Evolutionary conservation across 2,113 vertebrate genomes (phyloP).

Genomic region (Noctilio leporinus): DNA sequence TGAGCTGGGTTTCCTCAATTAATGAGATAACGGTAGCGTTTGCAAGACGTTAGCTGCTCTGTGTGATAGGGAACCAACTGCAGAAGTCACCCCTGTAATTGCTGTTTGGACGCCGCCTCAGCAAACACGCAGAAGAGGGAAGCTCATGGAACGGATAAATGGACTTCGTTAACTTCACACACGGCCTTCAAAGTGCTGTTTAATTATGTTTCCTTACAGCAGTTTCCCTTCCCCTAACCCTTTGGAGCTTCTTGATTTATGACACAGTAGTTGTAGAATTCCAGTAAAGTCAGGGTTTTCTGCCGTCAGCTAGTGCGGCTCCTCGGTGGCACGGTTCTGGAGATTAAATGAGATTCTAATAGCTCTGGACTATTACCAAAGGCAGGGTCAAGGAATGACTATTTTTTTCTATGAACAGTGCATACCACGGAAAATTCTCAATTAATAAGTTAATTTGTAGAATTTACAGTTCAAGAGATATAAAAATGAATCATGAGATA

Average conservation of each 20-base stretch:
- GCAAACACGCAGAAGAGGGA: background rate
- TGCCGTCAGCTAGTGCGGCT: background rate
- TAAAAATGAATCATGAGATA: background rate
- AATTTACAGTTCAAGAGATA: background rate
- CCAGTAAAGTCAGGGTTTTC: constrained; percentile 10
- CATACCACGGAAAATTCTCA: constrained; percentile 2
- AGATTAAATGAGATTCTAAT: constrained; percentile 38
- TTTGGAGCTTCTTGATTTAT: constrained; percentile 44
- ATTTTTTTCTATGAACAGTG: constrained; percentile 19
- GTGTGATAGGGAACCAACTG: constrained; percentile 41
- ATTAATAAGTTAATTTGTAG: constrained; percentile 21
- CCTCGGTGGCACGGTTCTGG: background rate
- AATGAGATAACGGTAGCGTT: constrained; percentile 49
- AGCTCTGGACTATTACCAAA: background rate
- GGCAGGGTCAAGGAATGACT: background rate
- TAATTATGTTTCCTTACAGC: constrained; percentile 53
- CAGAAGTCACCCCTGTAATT: constrained; percentile 45
- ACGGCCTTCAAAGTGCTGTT: constrained; percentile 18
- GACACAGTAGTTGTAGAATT: background rate
- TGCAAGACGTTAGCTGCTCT: constrained; percentile 37
- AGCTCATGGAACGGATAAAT: constrained; percentile 24
- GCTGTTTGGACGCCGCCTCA: constrained; percentile 51
- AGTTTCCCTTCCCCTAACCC: background rate
- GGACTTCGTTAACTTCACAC: constrained; percentile 57
- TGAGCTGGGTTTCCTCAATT: constrained; percentile 62